Conservation (phyloP, 1,140 invertebrate genomes). For the Sogatella furcifera region DNA sequence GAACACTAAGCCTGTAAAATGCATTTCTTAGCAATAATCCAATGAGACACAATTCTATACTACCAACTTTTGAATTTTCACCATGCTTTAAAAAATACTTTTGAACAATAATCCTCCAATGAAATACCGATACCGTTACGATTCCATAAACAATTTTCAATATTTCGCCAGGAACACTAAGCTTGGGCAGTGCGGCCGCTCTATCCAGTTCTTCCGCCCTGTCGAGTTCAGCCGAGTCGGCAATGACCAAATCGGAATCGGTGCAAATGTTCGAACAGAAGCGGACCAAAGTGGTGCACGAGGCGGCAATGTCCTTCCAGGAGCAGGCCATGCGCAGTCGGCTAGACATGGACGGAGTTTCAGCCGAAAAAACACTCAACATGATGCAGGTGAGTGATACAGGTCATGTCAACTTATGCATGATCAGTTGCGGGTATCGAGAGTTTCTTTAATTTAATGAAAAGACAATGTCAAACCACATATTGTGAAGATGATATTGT, state of each 20-base stretch:
- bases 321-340: conserved; percentile 49
- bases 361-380: conserved; percentile 61
- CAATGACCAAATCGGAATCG: conserved; percentile 42
- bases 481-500: too few species aligned
- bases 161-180: too few species aligned
- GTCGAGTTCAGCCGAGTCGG: conserved; percentile 35
- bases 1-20: too few species aligned
- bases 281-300: conserved; percentile 62
- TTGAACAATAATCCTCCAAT: too few species aligned
- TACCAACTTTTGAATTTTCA: too few species aligned
- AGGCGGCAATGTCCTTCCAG: conserved; percentile 57
- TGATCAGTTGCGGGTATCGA: too few species aligned
- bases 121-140: too few species aligned
- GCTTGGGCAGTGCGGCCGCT: conserved; percentile 25
- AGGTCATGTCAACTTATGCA: neutral
- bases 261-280: conserved; percentile 65
- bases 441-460: neutral
- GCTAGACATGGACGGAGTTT: conserved; percentile 61
- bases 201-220: conserved; percentile 37
- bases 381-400: conserved; percentile 52
- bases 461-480: too few species aligned
- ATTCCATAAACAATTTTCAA: too few species aligned
- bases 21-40: too few species aligned
- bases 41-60: too few species aligned
- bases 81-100: too few species aligned